phyloP scores from a whole-genome alignment of 2,113 vertebrate species.

The Chloropsis hardwickii region DNA sequence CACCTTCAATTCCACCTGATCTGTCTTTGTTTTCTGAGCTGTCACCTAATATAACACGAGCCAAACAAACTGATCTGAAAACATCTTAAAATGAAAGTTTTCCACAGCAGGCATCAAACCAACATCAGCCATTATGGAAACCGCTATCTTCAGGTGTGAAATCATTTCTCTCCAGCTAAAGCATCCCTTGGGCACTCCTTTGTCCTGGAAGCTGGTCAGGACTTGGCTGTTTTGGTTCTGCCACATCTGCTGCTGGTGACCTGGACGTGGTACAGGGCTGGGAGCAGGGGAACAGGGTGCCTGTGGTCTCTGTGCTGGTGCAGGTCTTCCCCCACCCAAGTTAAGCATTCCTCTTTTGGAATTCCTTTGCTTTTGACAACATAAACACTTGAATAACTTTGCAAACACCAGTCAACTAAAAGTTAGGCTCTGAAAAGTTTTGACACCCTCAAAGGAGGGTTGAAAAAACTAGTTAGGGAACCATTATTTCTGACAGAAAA shows the following conservation, averaged over 20 bases:
- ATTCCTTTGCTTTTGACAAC: background rate
- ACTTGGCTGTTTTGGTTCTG: background rate
- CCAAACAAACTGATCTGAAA: background rate
- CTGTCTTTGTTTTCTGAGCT: background rate
- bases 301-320: no score
- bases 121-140: background rate
- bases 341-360: background rate
- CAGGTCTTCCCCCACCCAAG: background rate
- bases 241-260: background rate
- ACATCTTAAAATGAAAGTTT: background rate
- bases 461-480: background rate
- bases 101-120: background rate
- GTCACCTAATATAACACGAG: background rate
- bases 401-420: background rate
- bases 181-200: background rate
- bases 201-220: background rate
- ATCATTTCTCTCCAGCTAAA: background rate
- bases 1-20: background rate
- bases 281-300: background rate
- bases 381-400: background rate
- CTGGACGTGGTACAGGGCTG: rapidly evolving
- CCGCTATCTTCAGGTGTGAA: background rate
- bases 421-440: background rate
- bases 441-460: background rate
- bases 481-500: background rate